Conservation (phyloP, 1,140 invertebrate genomes). For the Pseudomyrmex concolor region DNA sequence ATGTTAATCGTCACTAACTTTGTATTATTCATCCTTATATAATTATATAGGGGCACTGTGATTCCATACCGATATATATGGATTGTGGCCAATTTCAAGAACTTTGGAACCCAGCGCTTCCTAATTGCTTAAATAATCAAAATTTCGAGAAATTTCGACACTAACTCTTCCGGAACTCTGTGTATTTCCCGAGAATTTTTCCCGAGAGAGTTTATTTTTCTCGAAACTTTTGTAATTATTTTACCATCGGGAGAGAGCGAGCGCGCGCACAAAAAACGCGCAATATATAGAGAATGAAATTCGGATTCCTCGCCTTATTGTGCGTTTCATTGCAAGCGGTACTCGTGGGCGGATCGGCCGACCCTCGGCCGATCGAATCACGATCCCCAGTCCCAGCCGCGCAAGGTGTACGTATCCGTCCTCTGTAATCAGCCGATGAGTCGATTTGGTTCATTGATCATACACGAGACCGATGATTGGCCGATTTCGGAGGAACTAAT, state of each 20-base stretch:
- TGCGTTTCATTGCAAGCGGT: background rate
- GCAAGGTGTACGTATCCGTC: conserved; percentile 53
- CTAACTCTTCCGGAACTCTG: background rate
- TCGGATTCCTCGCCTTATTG: background rate
- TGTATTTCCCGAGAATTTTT: no score
- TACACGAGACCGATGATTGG: conserved; percentile 74
- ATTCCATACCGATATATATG: conserved; percentile 14
- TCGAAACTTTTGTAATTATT: background rate
- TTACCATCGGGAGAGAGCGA: background rate
- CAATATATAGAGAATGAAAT: background rate
- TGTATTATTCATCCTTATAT: conserved; percentile 41
- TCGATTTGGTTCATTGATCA: conserved; percentile 74
- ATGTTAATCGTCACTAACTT: conserved; percentile 56
- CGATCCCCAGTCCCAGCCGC: background rate
- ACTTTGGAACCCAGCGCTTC: background rate
- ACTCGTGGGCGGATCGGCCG: conserved; percentile 8
- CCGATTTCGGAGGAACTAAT: conserved; percentile 74
- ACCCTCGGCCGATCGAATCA: conserved; percentile 11
- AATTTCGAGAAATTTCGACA: background rate
- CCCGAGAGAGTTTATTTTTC: background rate
- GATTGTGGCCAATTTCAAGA: background rate
- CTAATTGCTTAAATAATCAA: background rate
- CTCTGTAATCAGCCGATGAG: conserved; percentile 77
- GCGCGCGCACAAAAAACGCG: background rate
- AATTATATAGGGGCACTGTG: conserved; percentile 27